These are phyloP conservation scores for Willisornis vidua DNA, from an alignment of 2,113 vertebrate species.

Conservation along the genomic window DNA sequence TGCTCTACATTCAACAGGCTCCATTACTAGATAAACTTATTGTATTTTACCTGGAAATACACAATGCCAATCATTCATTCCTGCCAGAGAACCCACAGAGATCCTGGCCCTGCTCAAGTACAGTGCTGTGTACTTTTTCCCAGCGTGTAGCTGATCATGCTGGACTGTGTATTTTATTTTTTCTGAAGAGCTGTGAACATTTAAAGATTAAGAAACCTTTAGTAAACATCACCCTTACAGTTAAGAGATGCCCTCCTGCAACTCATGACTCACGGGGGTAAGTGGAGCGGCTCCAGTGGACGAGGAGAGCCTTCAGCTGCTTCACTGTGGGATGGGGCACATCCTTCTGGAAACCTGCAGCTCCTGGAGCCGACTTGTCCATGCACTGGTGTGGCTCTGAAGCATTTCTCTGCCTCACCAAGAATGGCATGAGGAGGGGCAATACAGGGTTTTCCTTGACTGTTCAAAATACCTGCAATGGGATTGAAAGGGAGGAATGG, in stretches of 20 bases:
- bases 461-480: not conserved
- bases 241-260: not conserved
- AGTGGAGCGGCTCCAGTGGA: not conserved
- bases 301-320: not conserved
- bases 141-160: not conserved
- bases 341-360: not conserved
- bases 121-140: not conserved
- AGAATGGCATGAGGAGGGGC: not conserved
- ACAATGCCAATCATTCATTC: not conserved
- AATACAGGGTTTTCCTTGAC: not conserved
- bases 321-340: not conserved
- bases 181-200: not conserved
- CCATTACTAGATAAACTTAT: not conserved
- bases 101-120: not conserved
- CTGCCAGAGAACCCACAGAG: not conserved
- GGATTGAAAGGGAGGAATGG: not conserved
- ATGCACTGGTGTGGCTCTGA: not conserved
- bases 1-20: not conserved
- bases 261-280: not conserved
- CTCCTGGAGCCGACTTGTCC: not conserved
- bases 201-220: not conserved
- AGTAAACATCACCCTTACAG: not conserved
- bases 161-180: not conserved
- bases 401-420: not conserved
- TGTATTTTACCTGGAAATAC: not conserved